A percentile compares a stretch with the other conserved stretches of the same genome.
These are phyloP conservation scores for Agrotis puta DNA, from an alignment of 2,888 invertebrate species.

Conservation along the genomic window DNA sequence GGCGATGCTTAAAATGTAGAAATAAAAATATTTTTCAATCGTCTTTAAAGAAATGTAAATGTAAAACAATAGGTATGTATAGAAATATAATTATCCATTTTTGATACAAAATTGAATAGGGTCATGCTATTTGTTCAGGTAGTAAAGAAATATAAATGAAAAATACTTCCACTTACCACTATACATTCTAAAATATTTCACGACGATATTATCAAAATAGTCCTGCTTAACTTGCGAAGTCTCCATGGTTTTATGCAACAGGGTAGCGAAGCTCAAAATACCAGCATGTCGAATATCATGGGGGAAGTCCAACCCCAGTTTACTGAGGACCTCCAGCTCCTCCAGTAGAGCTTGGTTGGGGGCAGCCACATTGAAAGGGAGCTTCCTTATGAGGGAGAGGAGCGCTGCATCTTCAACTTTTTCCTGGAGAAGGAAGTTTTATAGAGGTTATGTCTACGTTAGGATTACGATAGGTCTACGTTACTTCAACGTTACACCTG, in stretches of 20 bases:
- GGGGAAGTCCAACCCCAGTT: constrained; percentile 81
- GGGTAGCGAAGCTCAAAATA: constrained; percentile 93
- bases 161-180: constrained; percentile 88
- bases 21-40: too few species aligned
- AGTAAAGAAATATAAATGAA: background rate
- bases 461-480: too few species aligned
- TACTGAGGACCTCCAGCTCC: constrained; percentile 89
- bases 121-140: too few species aligned
- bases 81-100: too few species aligned
- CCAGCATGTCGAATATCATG: constrained; percentile 92
- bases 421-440: constrained; percentile 77
- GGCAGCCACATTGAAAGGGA: constrained; percentile 93
- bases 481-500: too few species aligned
- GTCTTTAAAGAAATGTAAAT: too few species aligned
- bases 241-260: constrained; percentile 92
- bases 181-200: constrained; percentile 93
- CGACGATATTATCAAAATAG: constrained; percentile 93
- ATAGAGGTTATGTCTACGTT: too few species aligned
- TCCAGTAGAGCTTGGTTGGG: constrained; percentile 87
- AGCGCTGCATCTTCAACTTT: constrained; percentile 92
- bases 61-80: too few species aligned
- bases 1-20: too few species aligned
- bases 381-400: constrained; percentile 92
- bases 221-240: constrained; percentile 90
- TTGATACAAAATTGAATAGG: too few species aligned